phyloP scores from a whole-genome alignment of 1,140 invertebrate species.

The Ylistrum balloti region DNA sequence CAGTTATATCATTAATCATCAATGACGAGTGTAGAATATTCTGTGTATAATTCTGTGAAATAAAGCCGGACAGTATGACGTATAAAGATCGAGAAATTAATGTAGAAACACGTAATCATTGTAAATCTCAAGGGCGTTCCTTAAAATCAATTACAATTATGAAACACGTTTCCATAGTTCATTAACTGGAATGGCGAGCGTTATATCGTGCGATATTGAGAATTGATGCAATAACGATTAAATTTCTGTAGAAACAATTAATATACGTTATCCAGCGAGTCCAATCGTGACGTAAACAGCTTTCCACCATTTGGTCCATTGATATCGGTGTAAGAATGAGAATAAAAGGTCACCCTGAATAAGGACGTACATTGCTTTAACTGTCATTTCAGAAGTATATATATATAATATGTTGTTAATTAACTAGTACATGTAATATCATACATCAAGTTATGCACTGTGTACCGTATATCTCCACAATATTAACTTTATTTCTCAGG shows the following conservation, averaged over 20 bases:
- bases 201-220: not conserved
- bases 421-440: too few species aligned
- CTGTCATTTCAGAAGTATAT: too few species aligned
- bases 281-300: not conserved
- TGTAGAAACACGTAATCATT: not conserved
- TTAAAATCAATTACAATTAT: not conserved
- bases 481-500: too few species aligned
- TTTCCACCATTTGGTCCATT: not conserved
- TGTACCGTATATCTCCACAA: too few species aligned
- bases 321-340: not conserved
- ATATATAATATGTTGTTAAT: too few species aligned
- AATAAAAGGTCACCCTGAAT: too few species aligned
- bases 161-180: not conserved
- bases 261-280: not conserved
- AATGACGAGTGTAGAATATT: not conserved
- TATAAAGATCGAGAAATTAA: not conserved
- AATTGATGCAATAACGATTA: not conserved
- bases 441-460: too few species aligned
- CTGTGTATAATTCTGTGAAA: not conserved
- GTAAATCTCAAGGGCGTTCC: not conserved
- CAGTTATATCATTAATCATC: not conserved
- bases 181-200: not conserved
- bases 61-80: not conserved
- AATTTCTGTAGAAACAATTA: not conserved
- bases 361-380: too few species aligned